Evolutionary conservation across 1,140 invertebrate genomes (phyloP).

Genomic region (Drusus annulatus): DNA sequence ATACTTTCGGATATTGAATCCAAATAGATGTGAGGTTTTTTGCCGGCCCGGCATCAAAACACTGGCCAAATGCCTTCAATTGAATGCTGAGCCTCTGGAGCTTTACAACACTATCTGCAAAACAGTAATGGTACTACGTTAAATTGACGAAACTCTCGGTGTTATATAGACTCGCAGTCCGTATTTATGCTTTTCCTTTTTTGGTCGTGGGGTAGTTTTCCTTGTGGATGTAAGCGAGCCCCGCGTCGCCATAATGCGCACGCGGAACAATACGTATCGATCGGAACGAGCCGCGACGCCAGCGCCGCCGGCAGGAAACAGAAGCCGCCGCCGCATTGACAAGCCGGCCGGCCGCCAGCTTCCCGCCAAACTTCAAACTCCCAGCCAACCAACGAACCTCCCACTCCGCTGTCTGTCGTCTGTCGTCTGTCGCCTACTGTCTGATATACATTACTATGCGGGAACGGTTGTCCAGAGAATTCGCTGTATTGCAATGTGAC

Average conservation of each 20-base stretch:
- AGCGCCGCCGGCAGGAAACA: constrained; percentile 4
- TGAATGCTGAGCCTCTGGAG: neutral
- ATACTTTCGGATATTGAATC: constrained; percentile 9
- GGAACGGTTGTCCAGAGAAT: neutral
- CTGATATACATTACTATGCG: no score
- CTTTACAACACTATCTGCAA: neutral
- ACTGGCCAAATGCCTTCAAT: constrained; percentile 25
- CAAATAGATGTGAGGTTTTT: constrained; percentile 1
- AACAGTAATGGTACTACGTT: neutral
- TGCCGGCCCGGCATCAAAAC: constrained; percentile 26
- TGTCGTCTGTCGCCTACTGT: no score
- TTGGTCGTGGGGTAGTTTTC: neutral
- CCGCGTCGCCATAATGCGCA: constrained; percentile 16
- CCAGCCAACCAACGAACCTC: neutral
- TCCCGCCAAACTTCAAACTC: constrained; percentile 32
- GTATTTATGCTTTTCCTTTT: neutral
- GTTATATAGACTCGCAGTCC: neutral
- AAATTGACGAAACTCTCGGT: neutral
- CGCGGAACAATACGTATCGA: constrained; percentile 40
- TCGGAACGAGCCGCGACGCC: constrained; percentile 36
- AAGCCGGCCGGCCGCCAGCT: neutral
- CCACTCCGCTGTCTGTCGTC: neutral
- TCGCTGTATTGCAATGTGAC: neutral
- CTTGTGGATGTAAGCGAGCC: neutral
- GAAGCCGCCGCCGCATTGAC: constrained; percentile 32